Base-by-base conservation (phyloP, 2,113 vertebrate genomes). In the Phyllostomus hastatus region DNA sequence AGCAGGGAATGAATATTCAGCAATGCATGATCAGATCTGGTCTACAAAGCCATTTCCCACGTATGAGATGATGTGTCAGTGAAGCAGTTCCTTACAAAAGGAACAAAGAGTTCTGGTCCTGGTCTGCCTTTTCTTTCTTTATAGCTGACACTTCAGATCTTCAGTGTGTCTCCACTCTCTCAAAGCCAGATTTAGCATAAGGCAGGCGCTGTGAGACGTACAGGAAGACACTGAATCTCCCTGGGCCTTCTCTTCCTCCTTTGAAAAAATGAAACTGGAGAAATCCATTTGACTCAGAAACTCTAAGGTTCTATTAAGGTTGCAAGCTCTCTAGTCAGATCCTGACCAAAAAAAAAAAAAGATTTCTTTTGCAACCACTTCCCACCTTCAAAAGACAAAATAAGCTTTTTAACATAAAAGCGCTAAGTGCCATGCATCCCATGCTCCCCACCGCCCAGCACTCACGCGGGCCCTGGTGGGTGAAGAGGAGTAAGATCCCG, bases 201-300 rank as follows among this genome's bases (percentile, higher is more conserved):
- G 54, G 24, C 31, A 16, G 78, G 35, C 48, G n/a, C 35, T 31
- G 1, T n/a, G 43, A 69, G 90, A 82, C 67, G 9, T 28, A 16
- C 17, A 4, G 16, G 38, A 82, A 91, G 54, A 86, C 43, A 52
- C 48, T 57, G 66, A 26, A 50, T 89, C 94, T 93, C 95, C 54
- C 54, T 33, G 38, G 76, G 73, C 48, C 91, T 89, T 64, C 75
- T 43, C 67, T 50, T 82, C 50, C 75, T 88, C 57, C 79, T 95
- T 87, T 95, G 92, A 93, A 91, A 91, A 97, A 89, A 54, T 73
- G 24, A 94, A 94, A 91, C 41, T 87, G 66, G 92, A 91, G 54
- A 95, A 86, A 95, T 85, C 94, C 90, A 91, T 91, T 75, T 0
- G 0, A 52, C 69, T 95, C 79, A 84, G 72, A 87, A 93, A 96